A percentile compares a stretch with the other conserved stretches of the same genome.
Evolutionary conservation across 2,888 invertebrate species (phyloP).

Genomic region (Thelaira solivaga): DNA sequence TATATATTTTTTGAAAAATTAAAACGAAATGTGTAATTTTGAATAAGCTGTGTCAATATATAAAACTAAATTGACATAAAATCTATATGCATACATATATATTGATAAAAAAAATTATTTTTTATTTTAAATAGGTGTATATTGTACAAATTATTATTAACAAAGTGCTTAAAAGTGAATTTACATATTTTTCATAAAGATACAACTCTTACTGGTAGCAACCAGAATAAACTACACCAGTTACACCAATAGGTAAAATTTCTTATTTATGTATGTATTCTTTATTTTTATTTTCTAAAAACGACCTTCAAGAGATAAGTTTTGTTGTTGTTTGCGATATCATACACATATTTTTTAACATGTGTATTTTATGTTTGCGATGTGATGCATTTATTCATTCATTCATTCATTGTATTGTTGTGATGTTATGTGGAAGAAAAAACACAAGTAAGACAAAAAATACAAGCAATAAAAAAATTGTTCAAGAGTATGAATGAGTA

Average conservation of each 20-base stretch:
- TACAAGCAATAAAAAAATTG: not conserved
- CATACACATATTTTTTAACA: no score
- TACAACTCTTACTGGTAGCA: not conserved
- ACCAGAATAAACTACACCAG: not conserved
- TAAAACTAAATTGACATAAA: constrained; percentile 5
- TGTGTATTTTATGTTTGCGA: not conserved
- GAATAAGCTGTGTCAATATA: not conserved
- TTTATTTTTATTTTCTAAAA: not conserved
- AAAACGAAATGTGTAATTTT: not conserved
- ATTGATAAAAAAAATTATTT: no score
- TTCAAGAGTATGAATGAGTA: constrained; percentile 9
- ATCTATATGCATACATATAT: not conserved
- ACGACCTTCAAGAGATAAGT: constrained; percentile 16
- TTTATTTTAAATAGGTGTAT: no score
- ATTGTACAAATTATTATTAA: not conserved
- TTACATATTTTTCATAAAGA: not conserved
- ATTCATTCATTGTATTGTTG: no score
- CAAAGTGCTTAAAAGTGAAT: constrained; percentile 18
- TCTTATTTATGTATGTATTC: not conserved
- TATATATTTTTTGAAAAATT: not conserved
- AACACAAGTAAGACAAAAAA: constrained; percentile 14
- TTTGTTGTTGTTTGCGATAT: not conserved
- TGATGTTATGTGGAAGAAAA: not conserved
- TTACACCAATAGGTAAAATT: constrained; percentile 2
- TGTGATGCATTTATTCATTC: no score